Base-by-base conservation (phyloP, 2,113 vertebrate species). In the Platichthys stellatus region DNA sequence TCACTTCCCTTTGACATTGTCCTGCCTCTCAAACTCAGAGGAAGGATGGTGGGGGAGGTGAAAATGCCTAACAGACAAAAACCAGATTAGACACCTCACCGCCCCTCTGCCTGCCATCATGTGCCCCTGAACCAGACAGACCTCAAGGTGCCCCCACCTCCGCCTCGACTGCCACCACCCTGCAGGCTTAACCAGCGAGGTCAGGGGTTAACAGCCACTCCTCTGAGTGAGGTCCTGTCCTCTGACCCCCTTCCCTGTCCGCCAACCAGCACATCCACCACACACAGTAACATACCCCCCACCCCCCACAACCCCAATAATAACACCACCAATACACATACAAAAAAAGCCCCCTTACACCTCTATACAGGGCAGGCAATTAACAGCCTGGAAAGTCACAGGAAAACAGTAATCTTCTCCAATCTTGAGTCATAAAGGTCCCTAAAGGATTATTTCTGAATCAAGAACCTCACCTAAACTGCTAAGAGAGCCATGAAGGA, bases 191-290 rank as follows among this genome's bases (percentile, higher is more conserved):
- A 93, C 93, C 92, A 84, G 77, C 47, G 65, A 79, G 92, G 92
- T 91, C 86, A 90, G 84, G 87, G 77, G 92, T 96, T 91, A 95
- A 86, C 92, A 92, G 92, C 88, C 92, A 90, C 92, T 93, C 91
- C 89, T 94, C 88, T 90, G 89, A 93, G 89, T 94, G 88, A 95
- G 93, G 86, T 90, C 86, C 80, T 89, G 94, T 95, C 94, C 95
- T 93, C 89, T 94, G 94, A 94, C 92, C 93, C 87, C 58, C 47
- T 51, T 18, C 69, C 72, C 81, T 60, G 58, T 86, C 81, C 77
- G 26, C 75, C 87, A 89, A 82, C 85, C 88, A 72, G 81, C 68
- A 86, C 81, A 90, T 86, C 82, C 88, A 91, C 89, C 88, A 88
- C 87, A 85, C 86, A 87, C 85, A 88, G 84, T 72, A 83, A 82